These are phyloP conservation scores for Pollenia labialis DNA, from an alignment of 2,888 invertebrate species.

Conservation along the genomic window DNA sequence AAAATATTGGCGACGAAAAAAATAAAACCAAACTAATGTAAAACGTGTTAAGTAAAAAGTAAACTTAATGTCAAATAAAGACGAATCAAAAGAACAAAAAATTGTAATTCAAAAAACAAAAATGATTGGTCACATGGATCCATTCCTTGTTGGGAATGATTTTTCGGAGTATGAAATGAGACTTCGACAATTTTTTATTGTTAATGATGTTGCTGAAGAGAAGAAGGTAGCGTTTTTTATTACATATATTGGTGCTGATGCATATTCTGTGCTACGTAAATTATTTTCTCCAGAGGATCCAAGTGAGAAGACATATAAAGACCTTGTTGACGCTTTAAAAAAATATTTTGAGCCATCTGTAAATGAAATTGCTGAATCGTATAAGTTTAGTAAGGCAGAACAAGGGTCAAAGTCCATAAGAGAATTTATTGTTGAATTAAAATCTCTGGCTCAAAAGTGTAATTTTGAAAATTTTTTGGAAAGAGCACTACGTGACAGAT, in stretches of 20 bases:
- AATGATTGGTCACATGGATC: no score
- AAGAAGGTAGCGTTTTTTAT: constrained; percentile 49
- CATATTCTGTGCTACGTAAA: no score
- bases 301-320: constrained; percentile 27
- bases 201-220: background rate
- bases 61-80: no score
- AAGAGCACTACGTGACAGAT: constrained; percentile 31
- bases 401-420: constrained; percentile 57
- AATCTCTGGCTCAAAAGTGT: no score
- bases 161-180: no score
- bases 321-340: constrained; percentile 50
- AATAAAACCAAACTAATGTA: constrained; percentile 2
- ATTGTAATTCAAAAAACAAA: no score
- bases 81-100: no score
- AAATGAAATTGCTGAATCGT: constrained; percentile 40
- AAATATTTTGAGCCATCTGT: constrained; percentile 54
- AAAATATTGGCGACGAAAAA: background rate
- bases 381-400: constrained; percentile 62
- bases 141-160: no score
- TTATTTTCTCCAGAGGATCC: constrained; percentile 50
- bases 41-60: background rate
- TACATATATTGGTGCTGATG: constrained; percentile 46
- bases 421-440: no score
- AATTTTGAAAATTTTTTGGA: no score
- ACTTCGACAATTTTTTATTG: no score